Conservation (phyloP, 2,113 vertebrate genomes). For the Cervus canadensis region DNA sequence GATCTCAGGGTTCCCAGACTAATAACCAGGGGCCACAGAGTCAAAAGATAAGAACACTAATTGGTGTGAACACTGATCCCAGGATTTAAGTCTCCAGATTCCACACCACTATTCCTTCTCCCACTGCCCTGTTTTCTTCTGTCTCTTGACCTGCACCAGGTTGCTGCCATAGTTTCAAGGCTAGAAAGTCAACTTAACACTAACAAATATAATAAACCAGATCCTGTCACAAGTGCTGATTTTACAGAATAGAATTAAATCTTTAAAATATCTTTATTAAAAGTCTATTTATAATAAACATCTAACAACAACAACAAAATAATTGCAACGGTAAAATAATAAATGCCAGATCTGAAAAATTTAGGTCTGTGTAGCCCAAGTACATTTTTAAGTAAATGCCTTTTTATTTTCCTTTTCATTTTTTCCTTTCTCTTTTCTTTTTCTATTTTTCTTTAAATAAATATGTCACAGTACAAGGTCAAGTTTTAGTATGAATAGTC, state of each 20-base stretch:
- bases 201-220: neutral
- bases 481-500: neutral
- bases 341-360: neutral
- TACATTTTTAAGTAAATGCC: neutral
- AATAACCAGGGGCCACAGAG: neutral
- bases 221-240: neutral
- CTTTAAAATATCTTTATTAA: neutral
- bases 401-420: neutral
- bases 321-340: neutral
- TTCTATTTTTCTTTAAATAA: neutral
- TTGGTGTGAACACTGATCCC: neutral
- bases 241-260: neutral
- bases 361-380: neutral
- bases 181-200: neutral
- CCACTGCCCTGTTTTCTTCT: neutral
- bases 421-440: neutral
- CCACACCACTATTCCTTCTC: neutral
- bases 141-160: neutral
- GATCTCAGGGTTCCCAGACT: neutral
- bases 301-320: neutral
- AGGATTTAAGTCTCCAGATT: neutral
- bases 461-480: neutral
- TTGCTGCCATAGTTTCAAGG: neutral
- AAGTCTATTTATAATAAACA: neutral
- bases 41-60: neutral